Base-by-base conservation (phyloP, 2,113 vertebrate species). In the Benitochromis conjunctus region DNA sequence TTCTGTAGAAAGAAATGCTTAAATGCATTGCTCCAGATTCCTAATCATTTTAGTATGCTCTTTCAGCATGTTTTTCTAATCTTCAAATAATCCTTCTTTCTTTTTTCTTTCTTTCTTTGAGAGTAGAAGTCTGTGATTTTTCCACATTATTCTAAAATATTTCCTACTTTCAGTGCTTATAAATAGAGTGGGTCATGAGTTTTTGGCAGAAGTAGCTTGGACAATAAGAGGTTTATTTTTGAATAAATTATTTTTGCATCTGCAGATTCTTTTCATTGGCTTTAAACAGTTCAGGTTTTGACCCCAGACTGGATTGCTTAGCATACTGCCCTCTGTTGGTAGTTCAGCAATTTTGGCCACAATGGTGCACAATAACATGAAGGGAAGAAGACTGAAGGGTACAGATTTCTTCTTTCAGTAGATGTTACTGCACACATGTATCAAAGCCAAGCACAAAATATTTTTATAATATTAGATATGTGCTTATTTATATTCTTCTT, bases 301-400 rank as follows among this genome's bases (percentile, higher is more conserved):
- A 81, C 79, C 87, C 36, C 64, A 56, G 7, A 4, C 13, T 29
- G 69, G 57, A 46, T 54, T 29, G 34, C 60, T 87, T 29, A 46
- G 38, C 24, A 69, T 58, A 82, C 88, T 90, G 90, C 90, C 91
- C 91, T 90, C 92, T 93, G 86, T 88, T 91, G 92, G 83, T 82
- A 48, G 31, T 56, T 85, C 7, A 66, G 46, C 79, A 80, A 55
- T 82, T 13, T 43, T 26, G 6, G 43, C 38, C 78, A 58, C 11
- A 14, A 18, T 77, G 53, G 4, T 31, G 38, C 36, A 31, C 24
- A n/a, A 11, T 14, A 5, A 34, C 4, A 29, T 56, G 34, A 62
- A 86, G 57, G 31, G 31, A 48, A 84, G 41, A 74, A 29, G 26
- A 74, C 41, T 74, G 66, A 10, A 62, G 14, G 16, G 31, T 19